These are phyloP conservation scores for Calypte anna DNA, from an alignment of 2,113 vertebrate species.

Conservation along the genomic window DNA sequence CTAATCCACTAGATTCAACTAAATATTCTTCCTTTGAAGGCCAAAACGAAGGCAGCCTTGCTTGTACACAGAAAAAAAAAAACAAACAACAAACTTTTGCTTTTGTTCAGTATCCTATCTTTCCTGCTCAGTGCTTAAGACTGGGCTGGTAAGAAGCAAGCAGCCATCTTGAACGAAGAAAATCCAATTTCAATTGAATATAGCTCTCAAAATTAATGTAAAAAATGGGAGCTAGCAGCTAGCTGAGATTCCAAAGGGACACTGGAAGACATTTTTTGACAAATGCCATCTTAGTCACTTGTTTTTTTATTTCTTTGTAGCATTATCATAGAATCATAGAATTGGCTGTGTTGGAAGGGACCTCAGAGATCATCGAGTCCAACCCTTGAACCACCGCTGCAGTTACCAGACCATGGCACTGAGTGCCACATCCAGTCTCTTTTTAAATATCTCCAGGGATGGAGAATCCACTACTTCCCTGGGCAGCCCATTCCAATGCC, in stretches of 20 bases:
- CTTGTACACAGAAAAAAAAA: not conserved
- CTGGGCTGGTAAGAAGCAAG: not conserved
- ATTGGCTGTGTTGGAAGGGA: too few relatives aligned
- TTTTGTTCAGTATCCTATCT: not conserved
- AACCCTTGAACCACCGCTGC: too few relatives aligned
- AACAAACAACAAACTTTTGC: not conserved
- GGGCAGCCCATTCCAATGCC: too few relatives aligned
- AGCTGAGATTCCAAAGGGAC: not conserved
- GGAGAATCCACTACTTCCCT: too few relatives aligned
- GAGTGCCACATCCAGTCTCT: too few relatives aligned
- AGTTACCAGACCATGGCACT: too few relatives aligned
- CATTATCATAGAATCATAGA: not conserved
- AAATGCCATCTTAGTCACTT: not conserved
- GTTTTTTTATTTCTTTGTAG: not conserved
- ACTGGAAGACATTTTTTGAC: not conserved
- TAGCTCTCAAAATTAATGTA: not conserved
- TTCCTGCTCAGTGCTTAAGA: not conserved
- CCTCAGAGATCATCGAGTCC: too few relatives aligned
- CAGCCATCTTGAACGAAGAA: not conserved
- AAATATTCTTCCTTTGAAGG: not conserved
- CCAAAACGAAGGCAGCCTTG: not conserved
- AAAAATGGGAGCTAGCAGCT: not conserved
- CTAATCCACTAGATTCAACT: not conserved
- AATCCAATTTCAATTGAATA: not conserved
- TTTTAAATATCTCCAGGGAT: too few relatives aligned